Evolutionary conservation across 1,140 invertebrate genomes (phyloP).

Genomic region (Protaetia brevitarsis): DNA sequence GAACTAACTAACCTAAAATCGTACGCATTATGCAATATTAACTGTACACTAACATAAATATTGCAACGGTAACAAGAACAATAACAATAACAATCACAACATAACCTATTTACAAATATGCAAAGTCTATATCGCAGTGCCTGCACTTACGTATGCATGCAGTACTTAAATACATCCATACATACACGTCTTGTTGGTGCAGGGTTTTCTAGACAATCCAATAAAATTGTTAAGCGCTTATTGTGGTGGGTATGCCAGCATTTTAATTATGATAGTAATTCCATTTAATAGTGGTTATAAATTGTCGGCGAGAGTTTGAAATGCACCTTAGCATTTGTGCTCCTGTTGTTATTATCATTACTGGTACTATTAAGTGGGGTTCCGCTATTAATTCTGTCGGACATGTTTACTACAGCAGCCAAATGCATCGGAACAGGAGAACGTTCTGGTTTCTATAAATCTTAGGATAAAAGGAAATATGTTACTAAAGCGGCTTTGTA

Average conservation of each 20-base stretch:
- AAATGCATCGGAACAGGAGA: too few relatives aligned
- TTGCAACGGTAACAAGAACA: not conserved
- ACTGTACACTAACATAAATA: not conserved
- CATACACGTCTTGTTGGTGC: not conserved
- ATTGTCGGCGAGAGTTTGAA: slow-evolving; percentile 6
- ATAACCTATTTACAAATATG: not conserved
- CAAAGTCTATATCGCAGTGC: not conserved
- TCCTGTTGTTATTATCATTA: not conserved
- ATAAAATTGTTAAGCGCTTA: slow-evolving; percentile 11
- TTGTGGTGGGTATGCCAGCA: not conserved
- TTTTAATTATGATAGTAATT: slow-evolving; percentile 14
- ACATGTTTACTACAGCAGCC: too few relatives aligned
- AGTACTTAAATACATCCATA: too few relatives aligned
- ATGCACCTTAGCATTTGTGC: not conserved
- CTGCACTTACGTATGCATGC: not conserved
- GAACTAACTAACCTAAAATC: not conserved
- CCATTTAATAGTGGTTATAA: slow-evolving; percentile 1
- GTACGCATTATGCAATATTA: not conserved
- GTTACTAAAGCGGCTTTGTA: too few relatives aligned
- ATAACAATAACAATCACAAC: not conserved
- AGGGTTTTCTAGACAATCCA: not conserved
- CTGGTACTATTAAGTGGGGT: not conserved
- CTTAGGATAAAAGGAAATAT: too few relatives aligned
- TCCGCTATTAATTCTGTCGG: not conserved
- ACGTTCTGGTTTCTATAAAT: too few relatives aligned